Conservation (phyloP, 2,113 vertebrate genomes). For the Ageneiosus marmoratus region DNA sequence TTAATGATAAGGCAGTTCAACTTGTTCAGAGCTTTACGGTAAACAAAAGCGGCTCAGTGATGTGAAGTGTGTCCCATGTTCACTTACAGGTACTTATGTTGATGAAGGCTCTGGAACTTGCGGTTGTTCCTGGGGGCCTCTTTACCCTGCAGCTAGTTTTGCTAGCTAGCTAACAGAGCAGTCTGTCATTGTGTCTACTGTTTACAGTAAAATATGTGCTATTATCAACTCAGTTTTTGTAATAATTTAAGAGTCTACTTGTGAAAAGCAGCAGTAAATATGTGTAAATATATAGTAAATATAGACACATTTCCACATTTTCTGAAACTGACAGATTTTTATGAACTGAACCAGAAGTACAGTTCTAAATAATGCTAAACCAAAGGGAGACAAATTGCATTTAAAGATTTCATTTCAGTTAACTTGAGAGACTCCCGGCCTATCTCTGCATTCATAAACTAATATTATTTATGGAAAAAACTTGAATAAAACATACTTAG, state of each 20-base stretch:
- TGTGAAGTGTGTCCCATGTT: not conserved
- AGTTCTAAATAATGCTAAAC: not conserved
- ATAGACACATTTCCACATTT: not conserved
- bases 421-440: not conserved
- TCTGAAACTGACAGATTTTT: not conserved
- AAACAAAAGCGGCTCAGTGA: not conserved
- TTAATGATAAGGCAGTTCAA: not conserved
- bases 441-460: not conserved
- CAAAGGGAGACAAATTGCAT: not conserved
- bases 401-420: not conserved
- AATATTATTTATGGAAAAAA: not conserved
- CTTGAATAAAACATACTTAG: not conserved
- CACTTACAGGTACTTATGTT: constrained; percentile 12
- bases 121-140: not conserved
- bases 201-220: not conserved
- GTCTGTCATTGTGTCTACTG: not conserved
- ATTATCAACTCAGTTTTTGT: not conserved
- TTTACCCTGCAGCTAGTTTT: not conserved
- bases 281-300: too few relatives aligned
- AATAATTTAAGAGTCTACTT: not conserved
- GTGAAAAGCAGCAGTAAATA: not conserved
- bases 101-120: not conserved
- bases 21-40: not conserved
- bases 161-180: not conserved
- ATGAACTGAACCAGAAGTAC: not conserved